Conservation (phyloP, 2,797 vertebrate genomes). For the Gallinago nigripennis region DNA sequence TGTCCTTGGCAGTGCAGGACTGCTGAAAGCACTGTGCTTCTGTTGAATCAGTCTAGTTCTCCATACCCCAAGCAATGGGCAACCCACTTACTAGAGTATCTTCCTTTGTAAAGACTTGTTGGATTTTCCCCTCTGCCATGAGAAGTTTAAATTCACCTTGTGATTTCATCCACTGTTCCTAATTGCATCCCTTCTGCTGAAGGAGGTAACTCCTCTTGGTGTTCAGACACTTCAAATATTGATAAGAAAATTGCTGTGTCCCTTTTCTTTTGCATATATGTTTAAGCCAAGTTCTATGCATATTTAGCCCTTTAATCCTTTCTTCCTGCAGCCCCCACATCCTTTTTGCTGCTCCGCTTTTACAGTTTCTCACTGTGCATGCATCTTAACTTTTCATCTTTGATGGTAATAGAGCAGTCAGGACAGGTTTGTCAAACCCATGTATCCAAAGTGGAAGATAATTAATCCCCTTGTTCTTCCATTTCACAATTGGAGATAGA, state of each 20-base stretch:
- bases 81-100: not conserved
- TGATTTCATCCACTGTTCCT: not conserved
- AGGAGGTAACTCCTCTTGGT: not conserved
- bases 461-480: not conserved
- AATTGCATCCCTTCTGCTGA: constrained; percentile 4
- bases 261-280: not conserved
- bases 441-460: not conserved
- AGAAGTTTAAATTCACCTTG: constrained; percentile 1
- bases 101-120: not conserved
- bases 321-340: not conserved
- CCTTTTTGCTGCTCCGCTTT: not conserved
- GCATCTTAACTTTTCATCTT: not conserved
- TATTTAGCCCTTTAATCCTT: not conserved
- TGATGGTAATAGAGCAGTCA: not conserved
- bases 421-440: not conserved
- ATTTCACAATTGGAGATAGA: not conserved
- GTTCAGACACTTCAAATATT: constrained; percentile 6
- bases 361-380: not conserved
- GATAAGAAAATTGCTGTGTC: not conserved
- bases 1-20: not conserved
- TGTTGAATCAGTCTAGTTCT: not conserved
- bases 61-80: not conserved
- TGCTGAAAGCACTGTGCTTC: not conserved
- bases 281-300: not conserved
- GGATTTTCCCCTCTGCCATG: not conserved